Base-by-base conservation (phyloP, 1,140 invertebrate species). In the Scaptomyza montana region DNA sequence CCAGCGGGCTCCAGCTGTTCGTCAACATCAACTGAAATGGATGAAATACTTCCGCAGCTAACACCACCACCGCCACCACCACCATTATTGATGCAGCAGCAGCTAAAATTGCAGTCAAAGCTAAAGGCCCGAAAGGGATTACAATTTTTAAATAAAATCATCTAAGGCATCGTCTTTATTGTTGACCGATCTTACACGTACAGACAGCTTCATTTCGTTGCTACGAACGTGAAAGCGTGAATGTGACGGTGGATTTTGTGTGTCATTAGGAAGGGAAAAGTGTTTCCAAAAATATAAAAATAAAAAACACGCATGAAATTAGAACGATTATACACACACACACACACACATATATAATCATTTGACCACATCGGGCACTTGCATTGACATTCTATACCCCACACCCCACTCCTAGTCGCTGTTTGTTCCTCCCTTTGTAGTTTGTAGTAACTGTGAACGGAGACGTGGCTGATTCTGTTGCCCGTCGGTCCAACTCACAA, bases 81-180 rank as follows among this genome's bases (percentile, higher is more conserved):
- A 9, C 77, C 74, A 56, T 43, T n/a, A 5, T 5, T 43, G 36
- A 45, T 19, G 9, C 43, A 59, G 12, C 73, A 49, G 5, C 49
- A 54, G 5, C 16, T 46, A 16, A 36, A 64, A 51, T 10, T n/a
- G 45, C 77, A 82, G 55, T 57, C 63, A 56, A 80, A 69, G 43
- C 36, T 57, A 36, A 74, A 67, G 45, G 33, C 59, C 45, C 60
- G 57, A 21, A 60, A 10, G 10, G 69, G 69, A 21, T 67, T 85
- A 21, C 72, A 71, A 66, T 86, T 86, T 60, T 79, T 86, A 49
- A 78, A 86, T 50, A 75, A 86, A 78, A 86, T 86, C 77, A 68
- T 86, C 46, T 86, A 74, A 59, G 57, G 47, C 56, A 21, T 12
- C 62, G 51, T 59, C 68, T 43, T 43, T 12, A 43, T 56, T 67